Evolutionary conservation across 1,140 invertebrate species (phyloP).

Genomic region (Lanistes nyassanus): DNA sequence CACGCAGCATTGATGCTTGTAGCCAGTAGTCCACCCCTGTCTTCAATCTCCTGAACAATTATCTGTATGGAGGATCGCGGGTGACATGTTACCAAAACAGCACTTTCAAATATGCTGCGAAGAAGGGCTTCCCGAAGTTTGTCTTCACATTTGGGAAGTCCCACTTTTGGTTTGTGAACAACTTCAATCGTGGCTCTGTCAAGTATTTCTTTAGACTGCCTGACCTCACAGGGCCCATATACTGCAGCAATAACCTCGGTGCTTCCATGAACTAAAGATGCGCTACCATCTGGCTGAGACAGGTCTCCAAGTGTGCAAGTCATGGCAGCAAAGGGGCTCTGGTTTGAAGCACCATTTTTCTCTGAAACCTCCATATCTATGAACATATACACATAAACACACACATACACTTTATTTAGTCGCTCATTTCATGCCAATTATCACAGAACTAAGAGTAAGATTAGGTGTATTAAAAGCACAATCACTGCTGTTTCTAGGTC

Average conservation of each 20-base stretch:
- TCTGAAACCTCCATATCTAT: slow-evolving; percentile 13
- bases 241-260: slow-evolving; percentile 81
- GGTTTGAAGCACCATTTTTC: not conserved
- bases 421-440: too few relatives aligned
- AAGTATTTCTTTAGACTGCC: slow-evolving; percentile 79
- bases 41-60: too few relatives aligned
- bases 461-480: too few relatives aligned
- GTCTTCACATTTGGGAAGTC: slow-evolving; percentile 79
- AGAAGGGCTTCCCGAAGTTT: slow-evolving; percentile 62
- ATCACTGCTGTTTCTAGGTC: too few relatives aligned
- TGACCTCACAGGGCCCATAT: slow-evolving; percentile 86
- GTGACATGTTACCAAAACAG: slow-evolving; percentile 68
- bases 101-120: slow-evolving; percentile 74
- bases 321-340: slow-evolving; percentile 38
- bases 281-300: slow-evolving; percentile 59
- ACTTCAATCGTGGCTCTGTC: slow-evolving; percentile 84
- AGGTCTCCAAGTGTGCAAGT: slow-evolving; percentile 51
- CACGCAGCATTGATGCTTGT: too few relatives aligned
- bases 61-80: slow-evolving; percentile 72
- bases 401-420: not conserved
- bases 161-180: slow-evolving; percentile 79
- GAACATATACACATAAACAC: too few relatives aligned
- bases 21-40: too few relatives aligned
- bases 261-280: slow-evolving; percentile 71
- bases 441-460: too few relatives aligned